Evolutionary conservation across 2,113 vertebrate genomes (phyloP).

Genomic region (Dendropsophus ebraccatus): DNA sequence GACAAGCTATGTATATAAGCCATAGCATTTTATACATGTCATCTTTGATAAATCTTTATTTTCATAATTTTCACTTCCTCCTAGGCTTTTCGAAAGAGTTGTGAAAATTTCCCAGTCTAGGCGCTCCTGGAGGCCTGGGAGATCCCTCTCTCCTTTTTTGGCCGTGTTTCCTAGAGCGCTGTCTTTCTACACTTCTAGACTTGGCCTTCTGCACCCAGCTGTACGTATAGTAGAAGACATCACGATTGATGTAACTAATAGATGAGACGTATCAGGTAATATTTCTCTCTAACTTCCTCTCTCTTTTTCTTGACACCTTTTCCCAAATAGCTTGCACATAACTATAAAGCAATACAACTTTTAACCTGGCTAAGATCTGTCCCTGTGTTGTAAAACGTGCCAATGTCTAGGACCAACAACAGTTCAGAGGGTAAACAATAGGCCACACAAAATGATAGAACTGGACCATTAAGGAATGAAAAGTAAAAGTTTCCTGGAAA

Average conservation of each 20-base stretch:
- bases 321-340: no score
- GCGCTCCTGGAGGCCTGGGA: constrained; percentile 12
- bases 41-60: constrained; percentile 1
- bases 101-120: background rate
- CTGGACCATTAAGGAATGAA: no score
- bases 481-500: no score
- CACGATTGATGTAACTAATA: background rate
- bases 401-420: no score
- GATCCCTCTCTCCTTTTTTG: constrained; percentile 12
- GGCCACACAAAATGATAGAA: no score
- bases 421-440: no score
- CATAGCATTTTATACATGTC: background rate
- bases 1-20: background rate
- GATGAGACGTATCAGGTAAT: background rate
- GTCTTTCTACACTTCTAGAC: background rate
- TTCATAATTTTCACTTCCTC: background rate
- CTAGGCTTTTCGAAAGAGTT: background rate
- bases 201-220: background rate
- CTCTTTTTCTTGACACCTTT: no score
- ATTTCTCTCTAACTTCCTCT: no score
- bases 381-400: no score
- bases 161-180: background rate
- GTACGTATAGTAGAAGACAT: background rate
- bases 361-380: no score
- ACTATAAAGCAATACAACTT: no score